These are phyloP conservation scores for Eptesicus fuscus DNA, from an alignment of 2,113 vertebrate genomes.

Conservation along the genomic window DNA sequence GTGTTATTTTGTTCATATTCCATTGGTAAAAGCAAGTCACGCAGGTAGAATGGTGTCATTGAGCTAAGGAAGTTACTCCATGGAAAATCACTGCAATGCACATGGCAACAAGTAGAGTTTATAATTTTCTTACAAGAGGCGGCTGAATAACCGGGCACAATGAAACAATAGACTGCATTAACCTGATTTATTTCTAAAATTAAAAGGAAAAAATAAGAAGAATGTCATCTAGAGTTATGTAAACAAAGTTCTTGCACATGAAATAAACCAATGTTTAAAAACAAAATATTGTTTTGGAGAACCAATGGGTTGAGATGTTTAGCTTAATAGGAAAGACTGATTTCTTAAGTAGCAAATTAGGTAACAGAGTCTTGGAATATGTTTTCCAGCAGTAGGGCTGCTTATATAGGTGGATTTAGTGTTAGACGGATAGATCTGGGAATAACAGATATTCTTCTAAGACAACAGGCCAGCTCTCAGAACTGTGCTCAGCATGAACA, in stretches of 20 bases:
- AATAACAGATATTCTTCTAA: slow-evolving; percentile 62
- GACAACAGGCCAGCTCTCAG: slow-evolving; percentile 63
- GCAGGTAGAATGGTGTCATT: neutral
- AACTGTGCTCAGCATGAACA: slow-evolving; percentile 64
- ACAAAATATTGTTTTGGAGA: neutral
- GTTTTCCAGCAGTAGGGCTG: slow-evolving; percentile 64
- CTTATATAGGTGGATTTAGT: slow-evolving; percentile 66
- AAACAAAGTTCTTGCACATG: neutral
- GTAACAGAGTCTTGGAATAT: slow-evolving; percentile 59
- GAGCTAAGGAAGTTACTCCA: neutral
- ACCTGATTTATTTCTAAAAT: neutral
- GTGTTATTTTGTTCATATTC: neutral
- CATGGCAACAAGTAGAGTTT: neutral
- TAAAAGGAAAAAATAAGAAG: neutral
- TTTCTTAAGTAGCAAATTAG: slow-evolving; percentile 62
- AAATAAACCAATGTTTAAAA: slow-evolving; percentile 46
- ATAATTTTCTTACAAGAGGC: neutral
- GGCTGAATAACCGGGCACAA: neutral
- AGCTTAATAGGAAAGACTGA: slow-evolving; percentile 31
- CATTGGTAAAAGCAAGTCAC: neutral
- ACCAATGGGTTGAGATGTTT: slow-evolving; percentile 27
- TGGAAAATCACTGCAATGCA: neutral
- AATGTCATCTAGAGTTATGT: neutral
- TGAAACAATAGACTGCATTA: neutral
- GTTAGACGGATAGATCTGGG: slow-evolving; percentile 56